These are phyloP conservation scores for Anhinga rufa DNA, from an alignment of 2,113 vertebrate genomes.

Conservation along the genomic window DNA sequence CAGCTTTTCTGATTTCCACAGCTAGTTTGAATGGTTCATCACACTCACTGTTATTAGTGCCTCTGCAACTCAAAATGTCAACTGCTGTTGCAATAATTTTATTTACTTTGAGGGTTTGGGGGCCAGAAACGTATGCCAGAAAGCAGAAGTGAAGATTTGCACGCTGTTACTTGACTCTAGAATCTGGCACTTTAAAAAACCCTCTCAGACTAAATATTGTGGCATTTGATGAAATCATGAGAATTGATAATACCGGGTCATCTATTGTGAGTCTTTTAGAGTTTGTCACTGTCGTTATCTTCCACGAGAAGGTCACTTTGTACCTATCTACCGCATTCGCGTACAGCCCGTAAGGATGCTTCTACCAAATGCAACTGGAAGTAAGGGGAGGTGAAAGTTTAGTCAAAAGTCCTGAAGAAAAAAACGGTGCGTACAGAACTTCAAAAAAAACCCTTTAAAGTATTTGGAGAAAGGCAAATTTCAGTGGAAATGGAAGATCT, in stretches of 20 bases:
- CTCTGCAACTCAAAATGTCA: not conserved
- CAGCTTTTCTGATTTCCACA: not conserved
- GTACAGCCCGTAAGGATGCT: not conserved
- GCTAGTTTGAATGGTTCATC: not conserved
- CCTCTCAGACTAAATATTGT: not conserved
- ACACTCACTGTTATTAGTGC: rapidly evolving
- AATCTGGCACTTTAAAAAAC: not conserved
- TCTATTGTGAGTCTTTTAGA: not conserved
- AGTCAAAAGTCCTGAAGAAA: not conserved
- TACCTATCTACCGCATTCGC: not conserved
- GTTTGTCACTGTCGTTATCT: not conserved
- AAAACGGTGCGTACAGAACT: not conserved
- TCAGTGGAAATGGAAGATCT: not conserved
- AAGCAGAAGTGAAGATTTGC: not conserved
- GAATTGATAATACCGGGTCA: not conserved
- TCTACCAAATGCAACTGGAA: not conserved
- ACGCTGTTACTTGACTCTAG: not conserved
- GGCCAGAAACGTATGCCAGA: not conserved
- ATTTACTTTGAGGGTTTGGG: not conserved
- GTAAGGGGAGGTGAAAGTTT: not conserved
- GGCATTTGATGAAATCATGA: not conserved
- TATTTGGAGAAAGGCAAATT: not conserved
- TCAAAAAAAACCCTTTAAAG: not conserved
- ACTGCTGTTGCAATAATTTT: not conserved
- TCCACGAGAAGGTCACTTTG: constrained; percentile 2